A percentile compares a stretch with the other conserved stretches of the same genome.
Conservation (phyloP, 2,888 invertebrate species). For the Tinea semifulvella region DNA sequence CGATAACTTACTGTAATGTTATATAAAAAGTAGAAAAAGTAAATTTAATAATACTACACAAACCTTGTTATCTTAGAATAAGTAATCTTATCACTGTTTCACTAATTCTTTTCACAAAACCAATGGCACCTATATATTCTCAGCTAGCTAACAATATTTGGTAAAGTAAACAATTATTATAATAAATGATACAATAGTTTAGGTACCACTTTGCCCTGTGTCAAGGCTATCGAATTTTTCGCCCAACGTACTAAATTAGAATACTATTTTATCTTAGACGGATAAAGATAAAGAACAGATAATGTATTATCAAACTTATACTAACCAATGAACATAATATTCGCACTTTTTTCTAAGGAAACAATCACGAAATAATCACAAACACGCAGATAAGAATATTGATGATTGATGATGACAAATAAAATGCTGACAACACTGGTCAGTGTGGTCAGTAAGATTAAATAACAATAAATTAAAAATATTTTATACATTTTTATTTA, state of each 20-base stretch:
- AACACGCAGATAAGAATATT: constrained; percentile 12
- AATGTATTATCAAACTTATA: constrained; percentile 10
- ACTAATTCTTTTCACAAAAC: constrained; percentile 1
- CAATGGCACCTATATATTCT: background rate
- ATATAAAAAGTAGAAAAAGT: constrained; percentile 3
- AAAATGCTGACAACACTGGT: constrained; percentile 6
- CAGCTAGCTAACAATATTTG: background rate
- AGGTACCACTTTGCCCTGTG: background rate
- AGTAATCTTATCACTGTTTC: background rate
- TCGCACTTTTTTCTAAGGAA: background rate
- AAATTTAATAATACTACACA: constrained; percentile 1
- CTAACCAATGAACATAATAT: constrained; percentile 9
- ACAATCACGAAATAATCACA: background rate
- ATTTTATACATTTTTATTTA: too few relatives aligned
- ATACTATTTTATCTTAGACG: constrained; percentile 6
- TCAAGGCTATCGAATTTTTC: constrained; percentile 1
- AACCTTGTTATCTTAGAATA: background rate
- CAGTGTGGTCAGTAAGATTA: too few relatives aligned
- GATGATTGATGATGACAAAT: constrained; percentile 12
- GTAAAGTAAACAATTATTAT: background rate
- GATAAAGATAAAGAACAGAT: constrained; percentile 11
- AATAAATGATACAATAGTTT: background rate
- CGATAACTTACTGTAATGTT: background rate
- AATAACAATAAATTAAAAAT: too few relatives aligned
- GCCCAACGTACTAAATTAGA: background rate